Evolutionary conservation across 2,797 vertebrate species (phyloP).

Genomic region (Propithecus perrieri): DNA sequence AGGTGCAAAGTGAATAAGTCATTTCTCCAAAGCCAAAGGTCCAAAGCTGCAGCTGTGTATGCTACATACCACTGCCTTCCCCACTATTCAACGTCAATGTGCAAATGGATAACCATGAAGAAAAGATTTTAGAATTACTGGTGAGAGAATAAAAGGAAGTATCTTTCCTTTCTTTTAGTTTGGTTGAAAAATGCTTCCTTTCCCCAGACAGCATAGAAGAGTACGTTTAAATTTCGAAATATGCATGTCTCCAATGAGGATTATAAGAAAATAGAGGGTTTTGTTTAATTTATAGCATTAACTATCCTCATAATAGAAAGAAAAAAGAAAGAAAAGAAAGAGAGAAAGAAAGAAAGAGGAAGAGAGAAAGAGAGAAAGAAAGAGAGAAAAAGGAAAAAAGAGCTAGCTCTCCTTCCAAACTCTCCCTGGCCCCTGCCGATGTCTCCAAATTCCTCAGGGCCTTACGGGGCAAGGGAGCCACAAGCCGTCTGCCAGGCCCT

Average conservation of each 20-base stretch:
- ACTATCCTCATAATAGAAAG: neutral
- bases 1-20: neutral
- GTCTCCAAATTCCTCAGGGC: neutral
- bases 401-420: neutral
- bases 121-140: neutral
- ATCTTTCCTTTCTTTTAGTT: neutral
- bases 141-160: neutral
- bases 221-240: conserved; percentile 29
- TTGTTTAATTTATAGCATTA: neutral
- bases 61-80: neutral
- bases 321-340: neutral
- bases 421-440: accelerated
- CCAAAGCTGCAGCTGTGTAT: neutral
- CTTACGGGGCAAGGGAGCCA: neutral
- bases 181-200: neutral
- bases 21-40: neutral
- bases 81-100: neutral
- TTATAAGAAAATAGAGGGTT: neutral
- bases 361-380: neutral
- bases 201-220: neutral
- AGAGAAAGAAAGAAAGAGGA: neutral
- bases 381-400: neutral
- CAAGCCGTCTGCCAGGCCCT: neutral
- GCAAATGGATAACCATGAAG: neutral
- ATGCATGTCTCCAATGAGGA: neutral